Evolutionary conservation across 2,113 vertebrate species (phyloP).

Genomic region (Corydoras sp.): DNA sequence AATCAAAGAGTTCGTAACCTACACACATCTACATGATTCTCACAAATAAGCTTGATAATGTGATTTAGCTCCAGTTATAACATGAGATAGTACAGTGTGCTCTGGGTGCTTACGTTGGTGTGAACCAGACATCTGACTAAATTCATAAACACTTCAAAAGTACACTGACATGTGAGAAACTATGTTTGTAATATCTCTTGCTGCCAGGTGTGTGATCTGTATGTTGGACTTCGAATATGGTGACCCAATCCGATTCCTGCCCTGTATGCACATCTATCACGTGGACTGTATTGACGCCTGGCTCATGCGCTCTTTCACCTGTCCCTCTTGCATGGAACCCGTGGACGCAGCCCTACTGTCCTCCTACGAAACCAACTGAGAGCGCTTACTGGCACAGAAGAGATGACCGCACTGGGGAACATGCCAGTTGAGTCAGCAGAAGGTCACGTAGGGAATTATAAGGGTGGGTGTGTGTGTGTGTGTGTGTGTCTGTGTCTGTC

Average conservation of each 20-base stretch:
- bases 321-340: conserved; percentile 89
- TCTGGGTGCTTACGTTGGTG: too few relatives aligned
- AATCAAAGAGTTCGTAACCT: conserved; percentile 59
- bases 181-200: background rate
- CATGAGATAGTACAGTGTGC: too few relatives aligned
- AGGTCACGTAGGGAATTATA: background rate
- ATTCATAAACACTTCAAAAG: too few relatives aligned
- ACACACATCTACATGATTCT: background rate
- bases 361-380: conserved; percentile 79
- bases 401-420: background rate
- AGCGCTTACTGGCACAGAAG: background rate
- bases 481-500: conserved; percentile 16
- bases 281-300: conserved; percentile 91
- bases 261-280: conserved; percentile 89
- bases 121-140: too few relatives aligned
- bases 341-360: conserved; percentile 83
- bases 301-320: conserved; percentile 89
- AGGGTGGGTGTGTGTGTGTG: background rate
- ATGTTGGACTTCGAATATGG: conserved; percentile 92
- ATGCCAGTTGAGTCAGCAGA: conserved; percentile 13
- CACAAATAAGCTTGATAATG: too few relatives aligned
- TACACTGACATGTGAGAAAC: too few relatives aligned
- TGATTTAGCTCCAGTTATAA: too few relatives aligned
- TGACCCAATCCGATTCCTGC: conserved; percentile 85
- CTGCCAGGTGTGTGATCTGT: conserved; percentile 82